phyloP scores from a whole-genome alignment of 2,113 vertebrate genomes.

The Pleuronectes platessa region DNA sequence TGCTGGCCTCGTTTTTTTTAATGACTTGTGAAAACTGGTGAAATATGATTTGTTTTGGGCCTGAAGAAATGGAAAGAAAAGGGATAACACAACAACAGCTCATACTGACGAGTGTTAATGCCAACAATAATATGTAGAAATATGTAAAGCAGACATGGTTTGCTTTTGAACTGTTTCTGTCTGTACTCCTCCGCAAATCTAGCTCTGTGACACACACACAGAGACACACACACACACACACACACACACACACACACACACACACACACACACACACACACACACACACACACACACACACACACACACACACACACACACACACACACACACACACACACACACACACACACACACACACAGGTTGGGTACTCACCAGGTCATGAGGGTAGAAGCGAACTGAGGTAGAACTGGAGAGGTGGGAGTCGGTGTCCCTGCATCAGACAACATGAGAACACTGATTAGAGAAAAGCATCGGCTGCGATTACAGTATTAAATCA shows the following conservation, averaged over 20 bases:
- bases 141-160: conserved; percentile 2
- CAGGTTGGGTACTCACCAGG: conserved; percentile 87
- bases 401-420: conserved; percentile 99
- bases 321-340: background rate
- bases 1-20: background rate
- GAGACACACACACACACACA: conserved; percentile 8
- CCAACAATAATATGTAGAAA: conserved; percentile 9
- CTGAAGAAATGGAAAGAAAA: background rate
- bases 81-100: background rate
- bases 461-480: conserved; percentile 31
- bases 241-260: conserved; percentile 4
- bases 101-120: too few relatives aligned
- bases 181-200: background rate
- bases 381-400: conserved; percentile 99
- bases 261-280: background rate
- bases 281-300: background rate
- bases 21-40: background rate
- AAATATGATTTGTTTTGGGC: conserved; percentile 4
- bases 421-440: conserved; percentile 97
- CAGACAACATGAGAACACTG: conserved; percentile 45
- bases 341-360: conserved; percentile 17
- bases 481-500: conserved; percentile 22
- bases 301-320: conserved; percentile 15
- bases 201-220: background rate
- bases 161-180: background rate